Evolutionary conservation across 2,113 vertebrate genomes (phyloP).

Genomic region (Cairina moschata): DNA sequence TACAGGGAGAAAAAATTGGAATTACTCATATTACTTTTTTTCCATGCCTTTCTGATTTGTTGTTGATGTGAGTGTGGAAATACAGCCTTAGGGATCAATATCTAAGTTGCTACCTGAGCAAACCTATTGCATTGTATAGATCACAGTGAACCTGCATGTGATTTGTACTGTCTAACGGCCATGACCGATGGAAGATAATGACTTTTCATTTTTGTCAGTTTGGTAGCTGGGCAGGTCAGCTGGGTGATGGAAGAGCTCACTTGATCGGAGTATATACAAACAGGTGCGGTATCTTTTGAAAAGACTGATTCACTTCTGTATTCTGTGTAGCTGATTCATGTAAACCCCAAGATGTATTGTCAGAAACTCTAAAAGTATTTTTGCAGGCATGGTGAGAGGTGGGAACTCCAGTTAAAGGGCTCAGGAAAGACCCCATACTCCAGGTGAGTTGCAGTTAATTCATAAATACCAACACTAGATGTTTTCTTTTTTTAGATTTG

Average conservation of each 20-base stretch:
- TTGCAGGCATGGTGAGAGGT: slow-evolving; percentile 79
- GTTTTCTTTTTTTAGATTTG: not conserved
- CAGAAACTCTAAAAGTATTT: slow-evolving; percentile 23
- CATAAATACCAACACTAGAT: not conserved
- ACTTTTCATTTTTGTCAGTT: slow-evolving; percentile 73
- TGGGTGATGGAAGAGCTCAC: slow-evolving; percentile 86
- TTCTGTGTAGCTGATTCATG: not conserved
- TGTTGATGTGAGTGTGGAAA: not conserved
- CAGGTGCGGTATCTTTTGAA: slow-evolving; percentile 71
- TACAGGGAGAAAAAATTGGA: not conserved
- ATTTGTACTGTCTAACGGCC: not conserved
- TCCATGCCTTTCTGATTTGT: slow-evolving; percentile 19
- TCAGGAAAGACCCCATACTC: slow-evolving; percentile 87
- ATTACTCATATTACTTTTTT: not conserved
- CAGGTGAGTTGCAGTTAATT: slow-evolving; percentile 54
- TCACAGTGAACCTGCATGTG: not conserved
- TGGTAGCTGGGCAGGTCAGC: slow-evolving; percentile 86
- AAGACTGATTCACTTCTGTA: not conserved
- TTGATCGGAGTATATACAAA: slow-evolving; percentile 80
- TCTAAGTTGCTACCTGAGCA: not conserved
- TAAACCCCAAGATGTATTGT: not conserved
- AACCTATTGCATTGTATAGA: not conserved
- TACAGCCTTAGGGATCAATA: not conserved
- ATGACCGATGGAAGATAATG: not conserved
- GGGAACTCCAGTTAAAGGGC: slow-evolving; percentile 88